phyloP scores from a whole-genome alignment of 1,140 invertebrate genomes.

The Plutomurus gul region DNA sequence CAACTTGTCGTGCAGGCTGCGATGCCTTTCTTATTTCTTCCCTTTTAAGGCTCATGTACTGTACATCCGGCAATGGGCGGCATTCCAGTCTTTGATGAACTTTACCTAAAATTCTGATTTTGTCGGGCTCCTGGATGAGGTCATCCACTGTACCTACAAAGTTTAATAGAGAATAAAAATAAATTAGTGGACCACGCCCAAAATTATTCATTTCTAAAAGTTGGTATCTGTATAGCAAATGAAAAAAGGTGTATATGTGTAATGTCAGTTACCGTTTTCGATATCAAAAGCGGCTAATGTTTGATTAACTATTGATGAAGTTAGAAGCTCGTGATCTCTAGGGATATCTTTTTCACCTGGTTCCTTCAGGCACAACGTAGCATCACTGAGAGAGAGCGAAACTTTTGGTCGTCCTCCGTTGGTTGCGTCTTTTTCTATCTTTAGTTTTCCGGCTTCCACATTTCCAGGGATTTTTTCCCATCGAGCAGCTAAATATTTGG shows the following conservation, averaged over 20 bases:
- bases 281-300: constrained; percentile 85
- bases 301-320: constrained; percentile 84
- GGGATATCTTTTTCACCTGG: constrained; percentile 74
- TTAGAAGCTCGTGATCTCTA: constrained; percentile 86
- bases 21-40: constrained; percentile 83
- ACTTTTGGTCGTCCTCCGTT: constrained; percentile 69
- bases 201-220: background rate
- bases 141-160: background rate
- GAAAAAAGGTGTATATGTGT: background rate
- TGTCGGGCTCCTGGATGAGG: constrained; percentile 62
- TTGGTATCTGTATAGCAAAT: background rate
- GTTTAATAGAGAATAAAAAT: no score
- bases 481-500: constrained; percentile 90
- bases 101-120: constrained; percentile 85
- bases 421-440: constrained; percentile 64
- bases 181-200: background rate
- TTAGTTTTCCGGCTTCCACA: constrained; percentile 77
- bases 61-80: constrained; percentile 80
- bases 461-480: constrained; percentile 82
- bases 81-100: constrained; percentile 94
- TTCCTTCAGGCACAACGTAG: constrained; percentile 72
- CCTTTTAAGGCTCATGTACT: constrained; percentile 87
- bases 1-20: constrained; percentile 74
- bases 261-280: background rate
- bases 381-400: constrained; percentile 69